Evolutionary conservation across 2,113 vertebrate genomes (phyloP).

Genomic region (Corydoras maculifer): DNA sequence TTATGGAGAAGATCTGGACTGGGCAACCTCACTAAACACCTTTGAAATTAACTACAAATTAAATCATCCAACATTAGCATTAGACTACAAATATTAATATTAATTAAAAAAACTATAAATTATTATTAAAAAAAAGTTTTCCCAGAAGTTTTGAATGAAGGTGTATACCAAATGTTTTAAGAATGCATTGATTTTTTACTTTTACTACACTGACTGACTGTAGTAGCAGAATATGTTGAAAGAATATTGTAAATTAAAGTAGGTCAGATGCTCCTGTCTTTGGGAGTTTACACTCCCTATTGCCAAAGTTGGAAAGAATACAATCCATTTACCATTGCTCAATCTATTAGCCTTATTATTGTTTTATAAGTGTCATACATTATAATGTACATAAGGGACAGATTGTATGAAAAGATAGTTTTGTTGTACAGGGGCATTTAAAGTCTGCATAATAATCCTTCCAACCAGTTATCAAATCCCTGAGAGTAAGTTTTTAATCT

Average conservation of each 20-base stretch:
- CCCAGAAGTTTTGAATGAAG: not conserved
- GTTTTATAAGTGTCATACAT: conserved; percentile 4
- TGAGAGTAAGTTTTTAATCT: too few relatives aligned
- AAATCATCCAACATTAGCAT: too few relatives aligned
- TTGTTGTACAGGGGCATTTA: not conserved
- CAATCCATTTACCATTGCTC: conserved; percentile 1
- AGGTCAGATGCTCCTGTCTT: not conserved
- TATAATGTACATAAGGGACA: not conserved
- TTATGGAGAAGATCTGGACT: too few relatives aligned
- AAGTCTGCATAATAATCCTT: not conserved
- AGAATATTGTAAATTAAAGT: not conserved
- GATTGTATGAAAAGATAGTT: conserved; percentile 1
- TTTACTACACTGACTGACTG: not conserved
- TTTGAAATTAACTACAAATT: too few relatives aligned
- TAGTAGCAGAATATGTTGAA: conserved; percentile 16
- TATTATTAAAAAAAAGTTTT: too few relatives aligned
- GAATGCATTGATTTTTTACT: not conserved
- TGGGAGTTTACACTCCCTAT: not conserved
- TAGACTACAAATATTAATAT: too few relatives aligned
- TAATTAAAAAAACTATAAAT: too few relatives aligned
- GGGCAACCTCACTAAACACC: too few relatives aligned
- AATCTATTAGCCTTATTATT: conserved; percentile 26
- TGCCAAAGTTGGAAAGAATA: not conserved
- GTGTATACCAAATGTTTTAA: not conserved
- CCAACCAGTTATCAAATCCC: too few relatives aligned